Conservation (phyloP, 2,888 invertebrate species). For the Drosophila sordidula region DNA sequence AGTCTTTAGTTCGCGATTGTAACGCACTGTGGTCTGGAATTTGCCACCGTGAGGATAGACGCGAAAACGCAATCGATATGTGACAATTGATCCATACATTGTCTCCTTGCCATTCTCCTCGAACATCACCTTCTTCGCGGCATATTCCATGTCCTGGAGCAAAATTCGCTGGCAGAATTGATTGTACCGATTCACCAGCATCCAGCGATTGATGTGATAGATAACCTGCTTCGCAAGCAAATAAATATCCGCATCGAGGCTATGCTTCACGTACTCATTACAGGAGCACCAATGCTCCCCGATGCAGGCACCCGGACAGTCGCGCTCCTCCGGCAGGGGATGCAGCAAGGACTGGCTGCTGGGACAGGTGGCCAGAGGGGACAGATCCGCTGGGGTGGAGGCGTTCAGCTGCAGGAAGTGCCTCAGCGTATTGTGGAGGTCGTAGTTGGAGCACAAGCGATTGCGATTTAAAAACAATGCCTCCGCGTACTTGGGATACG, state of each 20-base stretch:
- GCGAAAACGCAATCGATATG: constrained; percentile 86
- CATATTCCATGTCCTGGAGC: constrained; percentile 33
- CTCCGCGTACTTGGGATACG: constrained; percentile 86
- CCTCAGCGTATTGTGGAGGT: constrained; percentile 89
- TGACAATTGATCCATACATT: constrained; percentile 23
- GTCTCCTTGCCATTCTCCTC: constrained; percentile 14
- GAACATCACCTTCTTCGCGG: constrained; percentile 29
- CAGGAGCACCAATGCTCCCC: constrained; percentile 91
- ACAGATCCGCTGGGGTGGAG: constrained; percentile 32
- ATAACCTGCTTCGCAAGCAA: constrained; percentile 78
- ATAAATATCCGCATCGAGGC: constrained; percentile 77
- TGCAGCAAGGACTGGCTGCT: constrained; percentile 88
- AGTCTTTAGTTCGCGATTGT: constrained; percentile 49
- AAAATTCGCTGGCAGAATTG: constrained; percentile 31
- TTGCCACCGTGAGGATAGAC: constrained; percentile 87
- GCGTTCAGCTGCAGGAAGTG: constrained; percentile 86
- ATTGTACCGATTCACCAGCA: constrained; percentile 30
- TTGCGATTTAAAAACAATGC: constrained; percentile 87
- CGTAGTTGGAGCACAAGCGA: constrained; percentile 89
- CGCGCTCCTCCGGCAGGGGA: constrained; percentile 86
- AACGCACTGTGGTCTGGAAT: constrained; percentile 89
- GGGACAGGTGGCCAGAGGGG: constrained; percentile 86
- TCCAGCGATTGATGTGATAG: constrained; percentile 58
- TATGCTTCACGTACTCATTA: constrained; percentile 84
- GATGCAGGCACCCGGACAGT: constrained; percentile 88